A percentile compares a stretch with the other conserved stretches of the same genome.
Evolutionary conservation across 2,888 invertebrate genomes (phyloP).

Genomic region (Megamerina dolium): DNA sequence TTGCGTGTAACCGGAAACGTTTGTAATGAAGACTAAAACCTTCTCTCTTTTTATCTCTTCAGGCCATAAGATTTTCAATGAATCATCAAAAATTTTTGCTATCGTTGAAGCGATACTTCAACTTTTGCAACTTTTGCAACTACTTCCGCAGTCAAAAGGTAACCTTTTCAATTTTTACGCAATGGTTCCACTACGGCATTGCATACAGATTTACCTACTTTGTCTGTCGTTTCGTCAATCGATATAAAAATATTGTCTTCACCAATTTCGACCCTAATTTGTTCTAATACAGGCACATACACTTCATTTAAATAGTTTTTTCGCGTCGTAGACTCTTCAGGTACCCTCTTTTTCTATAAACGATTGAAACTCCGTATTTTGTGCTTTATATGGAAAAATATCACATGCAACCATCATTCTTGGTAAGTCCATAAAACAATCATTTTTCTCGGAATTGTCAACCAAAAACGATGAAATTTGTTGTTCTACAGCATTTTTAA

Average conservation of each 20-base stretch:
- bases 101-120: constrained; percentile 10
- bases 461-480: no score
- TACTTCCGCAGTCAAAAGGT: constrained; percentile 11
- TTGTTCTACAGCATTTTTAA: no score
- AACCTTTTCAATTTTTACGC: constrained; percentile 9
- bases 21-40: constrained; percentile 11
- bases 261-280: constrained; percentile 9
- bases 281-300: no score
- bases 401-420: no score
- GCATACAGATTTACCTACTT: constrained; percentile 7
- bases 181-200: constrained; percentile 13
- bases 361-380: no score
- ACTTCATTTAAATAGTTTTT: no score
- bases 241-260: constrained; percentile 8
- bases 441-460: no score
- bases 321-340: no score
- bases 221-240: constrained; percentile 12
- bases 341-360: no score
- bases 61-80: constrained; percentile 10
- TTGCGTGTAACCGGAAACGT: constrained; percentile 12
- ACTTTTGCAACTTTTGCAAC: constrained; percentile 12
- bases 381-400: no score
- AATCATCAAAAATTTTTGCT: constrained; percentile 12
- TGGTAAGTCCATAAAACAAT: no score
- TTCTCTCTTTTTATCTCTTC: constrained; percentile 10